Evolutionary conservation across 2,888 invertebrate species (phyloP), one percentile per base, ranked within the genome.

Genomic region (Lasioglossum zephyrum): DNA sequence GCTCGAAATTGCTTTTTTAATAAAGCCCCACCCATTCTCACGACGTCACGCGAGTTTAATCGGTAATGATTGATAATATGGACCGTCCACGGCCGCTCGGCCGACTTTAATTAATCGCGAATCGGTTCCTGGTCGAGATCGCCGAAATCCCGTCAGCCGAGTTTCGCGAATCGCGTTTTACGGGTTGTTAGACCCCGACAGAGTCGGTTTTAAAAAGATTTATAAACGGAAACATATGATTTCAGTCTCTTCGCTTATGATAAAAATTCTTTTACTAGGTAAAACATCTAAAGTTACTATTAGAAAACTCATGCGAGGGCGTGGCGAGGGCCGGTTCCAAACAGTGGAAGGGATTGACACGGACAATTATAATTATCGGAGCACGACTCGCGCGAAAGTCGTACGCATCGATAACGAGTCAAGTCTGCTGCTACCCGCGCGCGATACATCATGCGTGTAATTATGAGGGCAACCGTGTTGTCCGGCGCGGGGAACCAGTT

Each of bases 391-490:
- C 39, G 63, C 26, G 49, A 73, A 70, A 70, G 41, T 78, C 60
- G 39, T 26, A 81, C 73, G 44, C 77, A 36, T 76, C 66, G 85
- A 73, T 73, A 83, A 83, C 85, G 72, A 57, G 77, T 44, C 85
- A 57, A 57, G 77, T 44, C 44, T n/a, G 3, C 73, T 49, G 79
- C 73, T 77, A 69, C 74, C 72, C 44, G 31, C n/a, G 31, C 36
- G 73, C 69, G 53, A 85, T 80, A 83, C 70, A 74, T 84, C 84
- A 77, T 80, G 74, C 77, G 47, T 79, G 84, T 74, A 85, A 85
- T 85, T 85, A 84, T 72, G 63, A 84, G 69, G 39, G 80, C 84
- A 84, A 84, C 77, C 79, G 47, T 53, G 84, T 79, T 77, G 63
- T 70, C 57, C 66, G 60, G 73, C 73, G 66, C 73, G 73, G 57